Evolutionary conservation across 2,797 vertebrate species (phyloP).

Genomic region (Cuniculus paca): DNA sequence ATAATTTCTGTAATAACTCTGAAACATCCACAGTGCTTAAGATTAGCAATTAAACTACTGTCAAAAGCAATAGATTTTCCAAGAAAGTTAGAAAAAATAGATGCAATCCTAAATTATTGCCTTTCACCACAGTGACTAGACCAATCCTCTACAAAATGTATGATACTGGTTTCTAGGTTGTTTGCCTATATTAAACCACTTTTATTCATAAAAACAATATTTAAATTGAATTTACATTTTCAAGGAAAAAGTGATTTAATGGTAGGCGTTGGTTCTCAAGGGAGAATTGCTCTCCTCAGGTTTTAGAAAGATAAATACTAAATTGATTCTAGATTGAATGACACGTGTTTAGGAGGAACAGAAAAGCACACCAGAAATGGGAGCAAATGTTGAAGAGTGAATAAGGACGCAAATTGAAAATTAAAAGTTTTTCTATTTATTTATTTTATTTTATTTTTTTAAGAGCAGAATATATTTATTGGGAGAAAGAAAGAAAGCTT

Average conservation of each 20-base stretch:
- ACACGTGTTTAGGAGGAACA: not conserved
- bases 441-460: no score
- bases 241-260: slow-evolving; percentile 20
- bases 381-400: not conserved
- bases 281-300: slow-evolving; percentile 42
- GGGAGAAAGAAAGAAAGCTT: no score
- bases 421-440: not conserved
- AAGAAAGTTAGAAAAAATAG: slow-evolving; percentile 24
- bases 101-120: not conserved
- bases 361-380: slow-evolving; percentile 9
- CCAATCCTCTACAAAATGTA: slow-evolving; percentile 32
- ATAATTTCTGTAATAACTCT: slow-evolving; percentile 50
- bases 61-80: not conserved
- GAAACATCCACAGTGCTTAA: not conserved
- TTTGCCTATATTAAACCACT: slow-evolving; percentile 51
- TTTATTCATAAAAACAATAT: slow-evolving; percentile 65
- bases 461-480: no score
- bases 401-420: slow-evolving; percentile 45
- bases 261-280: slow-evolving; percentile 4
- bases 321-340: slow-evolving; percentile 36
- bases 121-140: slow-evolving; percentile 54
- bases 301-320: slow-evolving; percentile 52
- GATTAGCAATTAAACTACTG: not conserved
- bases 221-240: slow-evolving; percentile 48
- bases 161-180: not conserved